Evolutionary conservation across 2,888 invertebrate species (phyloP).

Genomic region (Brachynemurus nebulosus): DNA sequence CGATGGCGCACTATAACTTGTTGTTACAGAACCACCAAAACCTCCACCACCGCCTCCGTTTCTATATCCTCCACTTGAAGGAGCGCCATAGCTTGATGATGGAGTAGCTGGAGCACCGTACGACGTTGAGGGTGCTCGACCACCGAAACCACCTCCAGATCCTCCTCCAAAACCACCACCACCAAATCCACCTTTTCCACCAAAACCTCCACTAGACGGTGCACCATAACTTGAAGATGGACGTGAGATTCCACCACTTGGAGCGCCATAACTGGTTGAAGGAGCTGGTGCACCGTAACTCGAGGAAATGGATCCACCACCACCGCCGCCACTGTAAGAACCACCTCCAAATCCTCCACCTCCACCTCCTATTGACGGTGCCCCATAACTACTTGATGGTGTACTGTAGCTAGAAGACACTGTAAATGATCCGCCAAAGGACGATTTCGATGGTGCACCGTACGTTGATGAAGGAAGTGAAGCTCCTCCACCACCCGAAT

Average conservation of each 20-base stretch:
- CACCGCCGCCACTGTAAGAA: conserved; percentile 21
- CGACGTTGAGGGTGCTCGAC: conserved; percentile 34
- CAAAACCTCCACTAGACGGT: conserved; percentile 29
- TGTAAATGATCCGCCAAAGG: conserved; percentile 19
- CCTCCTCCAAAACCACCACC: conserved; percentile 24
- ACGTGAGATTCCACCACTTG: conserved; percentile 33
- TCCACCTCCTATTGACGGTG: conserved; percentile 24
- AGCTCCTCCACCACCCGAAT: conserved; percentile 20
- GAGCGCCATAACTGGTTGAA: conserved; percentile 29
- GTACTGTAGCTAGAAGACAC: conserved; percentile 26
- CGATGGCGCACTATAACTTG: conserved; percentile 21
- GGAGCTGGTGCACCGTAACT: conserved; percentile 29
- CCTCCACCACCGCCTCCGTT: conserved; percentile 30
- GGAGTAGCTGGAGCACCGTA: conserved; percentile 37
- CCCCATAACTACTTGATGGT: conserved; percentile 28
- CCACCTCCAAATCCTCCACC: conserved; percentile 17
- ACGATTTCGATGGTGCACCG: conserved; percentile 30
- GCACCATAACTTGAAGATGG: conserved; percentile 42
- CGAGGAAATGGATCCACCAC: conserved; percentile 22
- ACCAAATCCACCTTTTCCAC: too few species aligned
- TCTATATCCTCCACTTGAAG: conserved; percentile 30
- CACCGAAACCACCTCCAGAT: conserved; percentile 13
- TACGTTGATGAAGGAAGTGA: conserved; percentile 28
- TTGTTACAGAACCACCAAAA: conserved; percentile 17
- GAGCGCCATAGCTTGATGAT: conserved; percentile 28